A percentile compares a stretch with the other conserved stretches of the same genome.
Evolutionary conservation across 1,140 invertebrate genomes (phyloP).

Genomic region (Zeugodacus cucurbitae): DNA sequence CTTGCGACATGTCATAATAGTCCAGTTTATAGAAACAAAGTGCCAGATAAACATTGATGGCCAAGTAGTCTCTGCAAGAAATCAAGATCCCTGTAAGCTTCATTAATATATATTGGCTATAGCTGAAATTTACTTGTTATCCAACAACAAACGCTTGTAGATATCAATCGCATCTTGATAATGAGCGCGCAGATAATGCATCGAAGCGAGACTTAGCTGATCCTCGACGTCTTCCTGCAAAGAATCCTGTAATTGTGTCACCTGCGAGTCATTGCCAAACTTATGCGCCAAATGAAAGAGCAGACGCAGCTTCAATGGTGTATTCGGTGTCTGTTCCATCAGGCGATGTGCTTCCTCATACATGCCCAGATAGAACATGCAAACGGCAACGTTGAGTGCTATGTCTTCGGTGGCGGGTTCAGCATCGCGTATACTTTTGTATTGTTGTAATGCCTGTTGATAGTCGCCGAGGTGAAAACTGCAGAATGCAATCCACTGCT

Average conservation of each 20-base stretch:
- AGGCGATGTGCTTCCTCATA: conserved; percentile 76
- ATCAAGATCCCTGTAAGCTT: background rate
- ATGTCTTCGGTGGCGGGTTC: conserved; percentile 69
- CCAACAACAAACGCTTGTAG: conserved; percentile 93
- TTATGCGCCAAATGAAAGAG: conserved; percentile 96
- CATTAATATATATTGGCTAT: background rate
- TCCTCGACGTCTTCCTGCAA: conserved; percentile 92
- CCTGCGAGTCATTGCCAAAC: conserved; percentile 84
- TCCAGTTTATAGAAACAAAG: conserved; percentile 98
- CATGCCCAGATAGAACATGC: conserved; percentile 93
- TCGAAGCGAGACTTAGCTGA: conserved; percentile 94
- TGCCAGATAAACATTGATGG: conserved; percentile 97
- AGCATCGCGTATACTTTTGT: conserved; percentile 69
- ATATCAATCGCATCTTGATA: conserved; percentile 99
- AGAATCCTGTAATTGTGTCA: conserved; percentile 85
- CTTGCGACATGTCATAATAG: conserved; percentile 91
- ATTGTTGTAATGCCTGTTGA: conserved; percentile 83
- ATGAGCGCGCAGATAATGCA: conserved; percentile 94
- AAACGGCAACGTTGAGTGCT: conserved; percentile 87
- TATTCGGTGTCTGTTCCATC: conserved; percentile 71
- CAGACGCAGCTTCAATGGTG: conserved; percentile 78
- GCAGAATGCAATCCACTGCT: conserved; percentile 94
- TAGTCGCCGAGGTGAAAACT: conserved; percentile 96
- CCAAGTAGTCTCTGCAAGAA: conserved; percentile 83
- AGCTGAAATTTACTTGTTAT: conserved; percentile 79